These are phyloP conservation scores for Morinoia aosen DNA, from an alignment of 2,888 invertebrate species.

Conservation along the genomic window DNA sequence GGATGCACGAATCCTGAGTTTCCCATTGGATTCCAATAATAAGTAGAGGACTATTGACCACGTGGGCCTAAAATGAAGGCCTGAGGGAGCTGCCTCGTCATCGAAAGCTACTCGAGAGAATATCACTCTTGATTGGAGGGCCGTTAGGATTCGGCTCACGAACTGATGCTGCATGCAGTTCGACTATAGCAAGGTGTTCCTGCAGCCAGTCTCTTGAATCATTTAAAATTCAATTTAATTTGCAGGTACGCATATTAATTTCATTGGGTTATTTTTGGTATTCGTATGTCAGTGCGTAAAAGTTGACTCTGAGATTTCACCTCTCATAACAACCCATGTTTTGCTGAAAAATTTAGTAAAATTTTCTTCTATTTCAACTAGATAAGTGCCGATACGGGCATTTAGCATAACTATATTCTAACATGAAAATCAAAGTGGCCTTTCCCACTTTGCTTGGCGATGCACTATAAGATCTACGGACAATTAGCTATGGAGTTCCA, in stretches of 20 bases:
- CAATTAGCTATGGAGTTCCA: no score
- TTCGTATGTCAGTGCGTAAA: no score
- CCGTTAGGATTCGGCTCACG: background rate
- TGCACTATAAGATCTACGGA: no score
- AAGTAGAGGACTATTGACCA: conserved; percentile 19
- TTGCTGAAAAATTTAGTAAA: no score
- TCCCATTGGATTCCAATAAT: conserved; percentile 37
- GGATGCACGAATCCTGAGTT: conserved; percentile 28
- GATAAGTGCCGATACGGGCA: no score
- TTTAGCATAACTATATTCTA: no score
- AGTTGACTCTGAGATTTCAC: no score
- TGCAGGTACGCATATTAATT: background rate
- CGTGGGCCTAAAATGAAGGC: background rate
- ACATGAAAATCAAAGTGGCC: no score
- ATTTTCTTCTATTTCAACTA: no score
- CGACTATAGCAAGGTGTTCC: background rate
- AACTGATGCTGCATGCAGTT: background rate
- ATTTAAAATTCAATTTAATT: background rate
- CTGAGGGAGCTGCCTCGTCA: background rate
- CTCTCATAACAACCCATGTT: no score
- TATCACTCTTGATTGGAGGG: background rate
- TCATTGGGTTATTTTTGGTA: no score
- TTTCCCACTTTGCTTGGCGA: no score
- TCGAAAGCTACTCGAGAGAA: background rate
- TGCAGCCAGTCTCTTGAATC: background rate